Evolutionary conservation across 1,140 invertebrate species (phyloP).

Genomic region (Drosophila sucinea): DNA sequence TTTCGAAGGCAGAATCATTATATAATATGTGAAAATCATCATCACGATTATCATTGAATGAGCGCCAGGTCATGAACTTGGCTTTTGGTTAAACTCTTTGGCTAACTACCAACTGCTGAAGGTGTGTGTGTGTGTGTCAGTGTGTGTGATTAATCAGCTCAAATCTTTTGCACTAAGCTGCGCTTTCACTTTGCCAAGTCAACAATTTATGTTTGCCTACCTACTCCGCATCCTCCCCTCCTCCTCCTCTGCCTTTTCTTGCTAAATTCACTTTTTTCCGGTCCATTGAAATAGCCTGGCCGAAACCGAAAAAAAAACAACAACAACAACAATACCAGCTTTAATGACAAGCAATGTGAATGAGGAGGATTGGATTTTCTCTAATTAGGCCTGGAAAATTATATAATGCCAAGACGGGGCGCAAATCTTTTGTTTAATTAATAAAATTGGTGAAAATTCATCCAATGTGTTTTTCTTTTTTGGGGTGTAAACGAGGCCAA

Average conservation of each 20-base stretch:
- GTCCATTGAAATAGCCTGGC: constrained; percentile 72
- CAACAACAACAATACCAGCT: not conserved
- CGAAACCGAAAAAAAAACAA: not conserved
- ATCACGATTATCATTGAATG: not conserved
- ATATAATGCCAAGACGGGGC: constrained; percentile 42
- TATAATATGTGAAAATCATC: not conserved
- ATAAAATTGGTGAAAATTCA: not conserved
- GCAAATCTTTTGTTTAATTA: constrained; percentile 71
- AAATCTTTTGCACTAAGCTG: constrained; percentile 39
- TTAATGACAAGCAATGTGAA: constrained; percentile 50
- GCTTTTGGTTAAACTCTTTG: not conserved
- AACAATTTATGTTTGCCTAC: constrained; percentile 45
- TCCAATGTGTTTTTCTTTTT: not conserved
- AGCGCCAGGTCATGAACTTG: constrained; percentile 54
- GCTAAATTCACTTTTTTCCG: constrained; percentile 77
- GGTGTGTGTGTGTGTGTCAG: constrained; percentile 27
- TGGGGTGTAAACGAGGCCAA: constrained; percentile 4
- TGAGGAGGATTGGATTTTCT: constrained; percentile 66
- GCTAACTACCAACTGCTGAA: not conserved
- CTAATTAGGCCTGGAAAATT: constrained; percentile 57
- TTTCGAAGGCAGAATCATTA: constrained; percentile 1
- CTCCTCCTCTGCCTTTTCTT: constrained; percentile 39
- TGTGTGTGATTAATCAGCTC: constrained; percentile 70
- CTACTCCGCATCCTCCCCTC: too few relatives aligned
- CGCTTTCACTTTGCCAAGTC: constrained; percentile 73